Evolutionary conservation across 1,140 invertebrate genomes (phyloP).

Genomic region (Lucilia cuprina): DNA sequence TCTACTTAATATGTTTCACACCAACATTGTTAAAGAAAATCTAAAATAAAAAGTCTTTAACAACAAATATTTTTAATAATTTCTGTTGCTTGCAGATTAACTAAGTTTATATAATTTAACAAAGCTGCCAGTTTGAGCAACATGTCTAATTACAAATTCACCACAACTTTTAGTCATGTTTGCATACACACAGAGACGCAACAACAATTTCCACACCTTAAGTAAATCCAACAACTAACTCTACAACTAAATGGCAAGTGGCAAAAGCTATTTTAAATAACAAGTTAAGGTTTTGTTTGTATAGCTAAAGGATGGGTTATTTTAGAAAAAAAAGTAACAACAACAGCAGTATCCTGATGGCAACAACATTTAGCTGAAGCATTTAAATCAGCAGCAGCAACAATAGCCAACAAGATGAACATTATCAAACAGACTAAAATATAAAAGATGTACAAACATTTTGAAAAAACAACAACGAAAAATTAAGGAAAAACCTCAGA

Average conservation of each 20-base stretch:
- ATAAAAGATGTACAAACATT: constrained; percentile 2
- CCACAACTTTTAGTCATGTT: constrained; percentile 60
- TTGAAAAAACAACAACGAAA: constrained; percentile 7
- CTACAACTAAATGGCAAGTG: neutral
- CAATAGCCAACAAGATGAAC: constrained; percentile 36
- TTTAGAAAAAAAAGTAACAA: neutral
- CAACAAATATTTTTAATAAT: neutral
- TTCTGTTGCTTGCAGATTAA: neutral
- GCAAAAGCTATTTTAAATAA: neutral
- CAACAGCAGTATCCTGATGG: neutral
- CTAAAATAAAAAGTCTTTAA: too few species aligned
- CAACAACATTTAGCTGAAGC: constrained; percentile 41
- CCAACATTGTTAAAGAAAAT: too few species aligned
- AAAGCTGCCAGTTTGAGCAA: neutral
- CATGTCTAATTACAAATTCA: constrained; percentile 61
- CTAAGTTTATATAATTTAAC: neutral
- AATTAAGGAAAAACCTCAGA: constrained; percentile 28
- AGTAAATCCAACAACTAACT: constrained; percentile 40
- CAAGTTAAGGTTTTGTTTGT: neutral
- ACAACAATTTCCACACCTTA: constrained; percentile 40
- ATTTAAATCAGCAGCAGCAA: constrained; percentile 1
- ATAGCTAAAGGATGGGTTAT: neutral
- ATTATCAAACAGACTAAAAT: constrained; percentile 6
- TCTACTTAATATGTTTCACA: too few species aligned
- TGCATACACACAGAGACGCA: constrained; percentile 38